Conservation (phyloP, 2,888 invertebrate species). For the Coronaproctus castanopsis region DNA sequence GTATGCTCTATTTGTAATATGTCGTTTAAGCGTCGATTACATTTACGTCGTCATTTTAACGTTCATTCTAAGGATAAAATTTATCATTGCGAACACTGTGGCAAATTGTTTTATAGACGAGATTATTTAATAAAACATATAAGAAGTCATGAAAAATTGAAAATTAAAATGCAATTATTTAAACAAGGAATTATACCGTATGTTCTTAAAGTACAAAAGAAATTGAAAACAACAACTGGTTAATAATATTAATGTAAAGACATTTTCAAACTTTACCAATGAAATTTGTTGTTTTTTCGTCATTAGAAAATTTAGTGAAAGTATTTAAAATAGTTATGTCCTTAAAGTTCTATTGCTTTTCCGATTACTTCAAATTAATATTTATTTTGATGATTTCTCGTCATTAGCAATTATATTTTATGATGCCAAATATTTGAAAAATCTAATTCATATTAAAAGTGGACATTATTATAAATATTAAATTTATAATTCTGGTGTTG, state of each 20-base stretch:
- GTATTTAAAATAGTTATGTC: no score
- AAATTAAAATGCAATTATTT: constrained; percentile 6
- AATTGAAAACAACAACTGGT: background rate
- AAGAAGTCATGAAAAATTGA: constrained; percentile 1
- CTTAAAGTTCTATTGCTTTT: no score
- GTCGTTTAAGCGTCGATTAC: constrained; percentile 7
- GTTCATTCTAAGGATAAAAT: constrained; percentile 5
- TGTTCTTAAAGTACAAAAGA: background rate
- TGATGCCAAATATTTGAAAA: no score
- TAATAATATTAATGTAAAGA: background rate
- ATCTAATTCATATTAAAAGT: no score
- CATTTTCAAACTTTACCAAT: no score
- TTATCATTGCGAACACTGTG: constrained; percentile 5
- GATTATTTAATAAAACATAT: constrained; percentile 11
- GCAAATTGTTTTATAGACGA: constrained; percentile 7
- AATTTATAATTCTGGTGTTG: no score
- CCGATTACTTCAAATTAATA: no score
- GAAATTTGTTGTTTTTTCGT: no score
- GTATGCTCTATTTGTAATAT: constrained; percentile 3
- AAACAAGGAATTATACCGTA: constrained; percentile 6
- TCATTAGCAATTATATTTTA: no score
- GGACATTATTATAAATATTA: no score
- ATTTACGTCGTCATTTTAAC: constrained; percentile 6
- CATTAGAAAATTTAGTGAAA: no score
- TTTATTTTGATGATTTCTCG: no score